Evolutionary conservation across 92 coral and sea anemone genomes (phyloP).

Genomic region (Palythoa grandiflora): DNA sequence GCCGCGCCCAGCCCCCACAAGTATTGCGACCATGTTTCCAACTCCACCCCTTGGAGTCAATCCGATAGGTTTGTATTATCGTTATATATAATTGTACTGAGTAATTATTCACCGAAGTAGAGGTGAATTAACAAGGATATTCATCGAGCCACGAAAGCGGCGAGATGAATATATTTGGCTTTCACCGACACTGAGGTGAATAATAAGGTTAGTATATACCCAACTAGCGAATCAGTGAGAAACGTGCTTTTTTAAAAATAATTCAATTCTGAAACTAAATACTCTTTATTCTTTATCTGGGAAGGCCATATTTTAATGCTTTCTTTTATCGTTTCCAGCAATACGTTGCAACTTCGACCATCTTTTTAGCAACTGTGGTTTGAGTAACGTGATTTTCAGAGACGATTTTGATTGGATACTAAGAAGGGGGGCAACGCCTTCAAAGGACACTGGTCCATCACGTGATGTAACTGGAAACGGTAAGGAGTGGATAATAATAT

Average conservation of each 20-base stretch:
- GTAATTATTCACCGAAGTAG: background rate
- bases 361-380: background rate
- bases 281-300: background rate
- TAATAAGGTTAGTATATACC: no score
- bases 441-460: conserved; percentile 23
- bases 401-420: conserved; percentile 34
- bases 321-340: background rate
- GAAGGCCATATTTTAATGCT: background rate
- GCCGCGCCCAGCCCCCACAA: background rate
- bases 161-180: no score
- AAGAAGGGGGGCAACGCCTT: conserved; percentile 26
- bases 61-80: conserved; percentile 5
- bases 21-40: background rate
- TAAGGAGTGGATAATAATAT: background rate
- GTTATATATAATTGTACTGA: background rate
- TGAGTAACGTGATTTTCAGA: conserved; percentile 1
- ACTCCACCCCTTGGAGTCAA: background rate
- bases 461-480: conserved; percentile 9
- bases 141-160: no score
- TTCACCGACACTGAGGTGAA: no score
- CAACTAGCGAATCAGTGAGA: no score
- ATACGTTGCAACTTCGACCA: conserved; percentile 35
- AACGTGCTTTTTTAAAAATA: no score
- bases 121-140: no score
- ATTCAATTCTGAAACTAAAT: background rate